Conservation (phyloP, 2,888 invertebrate species). For the Cordylochernes scorpioides region DNA sequence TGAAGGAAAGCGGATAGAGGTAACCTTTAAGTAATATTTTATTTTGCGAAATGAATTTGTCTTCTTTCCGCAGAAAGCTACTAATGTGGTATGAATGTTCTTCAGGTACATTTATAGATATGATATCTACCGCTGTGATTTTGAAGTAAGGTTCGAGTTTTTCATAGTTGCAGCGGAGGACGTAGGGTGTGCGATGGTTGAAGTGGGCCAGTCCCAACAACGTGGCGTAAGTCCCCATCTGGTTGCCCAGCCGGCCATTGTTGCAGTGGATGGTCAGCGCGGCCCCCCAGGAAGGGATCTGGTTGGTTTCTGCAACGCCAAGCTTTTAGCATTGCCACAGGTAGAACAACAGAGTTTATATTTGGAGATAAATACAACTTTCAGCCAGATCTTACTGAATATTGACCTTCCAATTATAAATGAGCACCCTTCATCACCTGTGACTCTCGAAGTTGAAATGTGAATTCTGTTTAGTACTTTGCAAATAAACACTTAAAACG, state of each 20-base stretch:
- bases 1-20: not conserved
- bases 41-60: not conserved
- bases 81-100: not conserved
- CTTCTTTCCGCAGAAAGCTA: not conserved
- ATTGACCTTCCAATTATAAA: too few species aligned
- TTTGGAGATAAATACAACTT: too few species aligned
- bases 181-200: slow-evolving; percentile 1
- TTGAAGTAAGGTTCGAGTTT: slow-evolving; percentile 6
- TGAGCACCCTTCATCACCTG: too few species aligned
- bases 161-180: slow-evolving; percentile 2
- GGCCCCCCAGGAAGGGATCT: too few species aligned
- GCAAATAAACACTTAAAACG: too few species aligned
- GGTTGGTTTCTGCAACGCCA: too few species aligned
- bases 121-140: not conserved
- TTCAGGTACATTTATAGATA: not conserved
- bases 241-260: slow-evolving; percentile 8
- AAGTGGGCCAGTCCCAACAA: slow-evolving; percentile 4
- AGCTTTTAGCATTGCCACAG: too few species aligned
- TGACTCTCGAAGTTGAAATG: too few species aligned
- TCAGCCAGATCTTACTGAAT: too few species aligned
- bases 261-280: slow-evolving; percentile 9
- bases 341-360: too few species aligned
- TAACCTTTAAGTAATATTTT: not conserved
- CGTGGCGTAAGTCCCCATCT: slow-evolving; percentile 7
- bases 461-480: too few species aligned